These are phyloP conservation scores for Acipenser ruthenus DNA, from an alignment of 2,797 vertebrate species.

Conservation along the genomic window DNA sequence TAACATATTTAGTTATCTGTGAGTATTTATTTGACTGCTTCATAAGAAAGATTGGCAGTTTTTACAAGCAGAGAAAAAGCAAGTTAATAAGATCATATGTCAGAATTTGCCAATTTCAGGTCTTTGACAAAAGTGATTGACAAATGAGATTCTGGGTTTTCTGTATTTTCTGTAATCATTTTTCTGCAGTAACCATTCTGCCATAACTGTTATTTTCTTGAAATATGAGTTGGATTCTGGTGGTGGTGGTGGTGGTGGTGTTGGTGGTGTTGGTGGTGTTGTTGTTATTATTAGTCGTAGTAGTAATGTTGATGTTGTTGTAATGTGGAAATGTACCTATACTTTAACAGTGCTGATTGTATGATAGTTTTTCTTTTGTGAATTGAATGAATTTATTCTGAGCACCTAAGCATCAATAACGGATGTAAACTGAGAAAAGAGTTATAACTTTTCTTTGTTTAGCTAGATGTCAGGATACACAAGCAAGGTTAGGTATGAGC, in stretches of 20 bases:
- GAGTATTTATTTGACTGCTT: not conserved
- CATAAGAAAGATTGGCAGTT: no score
- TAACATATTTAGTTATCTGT: not conserved
- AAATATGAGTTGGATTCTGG: not conserved
- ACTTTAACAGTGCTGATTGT: slow-evolving; percentile 10
- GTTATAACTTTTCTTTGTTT: not conserved
- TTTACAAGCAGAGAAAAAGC: no score
- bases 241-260: not conserved
- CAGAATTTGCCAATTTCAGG: no score
- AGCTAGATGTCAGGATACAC: not conserved
- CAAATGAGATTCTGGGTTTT: no score
- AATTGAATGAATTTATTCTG: no score
- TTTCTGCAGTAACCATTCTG: no score
- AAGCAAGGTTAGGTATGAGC: not conserved
- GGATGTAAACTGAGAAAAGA: slow-evolving; percentile 13
- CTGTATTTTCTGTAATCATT: no score
- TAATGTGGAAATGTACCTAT: slow-evolving; percentile 14
- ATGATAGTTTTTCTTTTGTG: no score
- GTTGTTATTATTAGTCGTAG: slow-evolving; percentile 5
- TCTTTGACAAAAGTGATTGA: no score
- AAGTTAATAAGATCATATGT: no score
- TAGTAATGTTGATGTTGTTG: not conserved
- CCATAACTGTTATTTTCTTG: not conserved
- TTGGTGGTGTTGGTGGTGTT: not conserved
- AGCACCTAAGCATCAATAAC: not conserved